phyloP scores from a whole-genome alignment of 2,797 vertebrate species.

The Schizopygopsis pylzovi region DNA sequence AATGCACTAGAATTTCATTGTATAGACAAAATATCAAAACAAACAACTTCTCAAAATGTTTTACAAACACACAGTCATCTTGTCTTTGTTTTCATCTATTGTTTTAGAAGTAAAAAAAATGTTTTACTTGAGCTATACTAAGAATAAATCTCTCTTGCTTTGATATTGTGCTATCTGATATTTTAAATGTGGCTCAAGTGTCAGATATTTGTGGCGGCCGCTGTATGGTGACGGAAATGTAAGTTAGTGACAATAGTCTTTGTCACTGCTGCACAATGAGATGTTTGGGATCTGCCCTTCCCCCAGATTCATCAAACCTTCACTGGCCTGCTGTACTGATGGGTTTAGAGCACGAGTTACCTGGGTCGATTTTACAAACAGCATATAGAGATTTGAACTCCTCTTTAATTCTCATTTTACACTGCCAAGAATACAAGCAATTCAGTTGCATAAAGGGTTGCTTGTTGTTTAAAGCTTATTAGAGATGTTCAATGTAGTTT shows the following conservation, averaged over 20 bases:
- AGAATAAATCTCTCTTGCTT: background rate
- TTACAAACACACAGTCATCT: background rate
- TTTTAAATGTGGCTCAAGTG: background rate
- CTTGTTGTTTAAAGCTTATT: background rate
- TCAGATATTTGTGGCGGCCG: background rate
- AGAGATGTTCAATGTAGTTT: background rate
- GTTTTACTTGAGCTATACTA: background rate
- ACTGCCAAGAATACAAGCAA: background rate
- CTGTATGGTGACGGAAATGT: background rate
- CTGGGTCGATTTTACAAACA: background rate
- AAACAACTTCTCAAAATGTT: background rate
- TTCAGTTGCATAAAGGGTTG: background rate
- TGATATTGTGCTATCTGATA: background rate
- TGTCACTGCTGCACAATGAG: background rate
- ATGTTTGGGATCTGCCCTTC: conserved; percentile 26
- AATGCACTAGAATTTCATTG: background rate
- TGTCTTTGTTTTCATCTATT: background rate
- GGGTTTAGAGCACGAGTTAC: background rate
- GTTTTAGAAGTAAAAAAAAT: background rate
- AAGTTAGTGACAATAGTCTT: conserved; percentile 4
- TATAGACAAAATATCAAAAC: background rate
- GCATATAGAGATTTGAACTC: background rate
- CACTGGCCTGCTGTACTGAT: background rate
- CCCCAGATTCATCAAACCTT: conserved; percentile 4
- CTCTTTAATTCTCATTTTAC: background rate